Percentiles rank a stretch among this genome's conserved stretches.
Evolutionary conservation across 2,888 invertebrate species (phyloP).

Genomic region (Nyleta sp.): DNA sequence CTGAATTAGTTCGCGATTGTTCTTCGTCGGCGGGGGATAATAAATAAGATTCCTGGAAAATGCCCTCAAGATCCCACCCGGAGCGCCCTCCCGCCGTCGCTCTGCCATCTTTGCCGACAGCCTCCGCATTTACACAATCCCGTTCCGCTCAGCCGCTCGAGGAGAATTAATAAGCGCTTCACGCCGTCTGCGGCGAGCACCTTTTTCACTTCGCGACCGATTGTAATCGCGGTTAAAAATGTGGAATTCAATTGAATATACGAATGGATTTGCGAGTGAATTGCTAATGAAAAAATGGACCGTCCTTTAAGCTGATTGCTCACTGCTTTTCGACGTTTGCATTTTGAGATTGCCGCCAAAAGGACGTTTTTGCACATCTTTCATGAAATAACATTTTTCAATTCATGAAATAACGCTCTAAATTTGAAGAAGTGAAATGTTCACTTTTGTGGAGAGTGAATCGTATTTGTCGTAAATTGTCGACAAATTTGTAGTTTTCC

Average conservation of each 20-base stretch:
- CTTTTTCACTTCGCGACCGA: conserved; percentile 63
- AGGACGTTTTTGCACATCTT: background rate
- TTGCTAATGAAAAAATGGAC: conserved; percentile 7
- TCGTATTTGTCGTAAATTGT: too few relatives aligned
- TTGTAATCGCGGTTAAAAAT: conserved; percentile 53
- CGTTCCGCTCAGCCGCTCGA: conserved; percentile 74
- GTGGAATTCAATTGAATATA: conserved; percentile 18
- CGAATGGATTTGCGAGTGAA: conserved; percentile 12
- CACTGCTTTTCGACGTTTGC: too few relatives aligned
- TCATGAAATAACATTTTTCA: too few relatives aligned
- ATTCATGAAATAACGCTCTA: too few relatives aligned
- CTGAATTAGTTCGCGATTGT: conserved; percentile 82
- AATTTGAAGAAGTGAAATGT: too few relatives aligned
- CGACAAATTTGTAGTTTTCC: too few relatives aligned
- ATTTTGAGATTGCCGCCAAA: too few relatives aligned
- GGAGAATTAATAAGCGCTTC: conserved; percentile 74
- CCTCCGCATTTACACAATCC: conserved; percentile 72
- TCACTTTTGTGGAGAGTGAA: too few relatives aligned
- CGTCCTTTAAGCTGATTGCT: background rate
- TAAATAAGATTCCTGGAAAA: conserved; percentile 81
- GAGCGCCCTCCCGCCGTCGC: conserved; percentile 15
- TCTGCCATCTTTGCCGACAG: conserved; percentile 58
- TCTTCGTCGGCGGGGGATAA: conserved; percentile 74
- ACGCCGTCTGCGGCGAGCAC: conserved; percentile 59
- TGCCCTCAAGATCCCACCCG: conserved; percentile 70